Percentiles rank a stretch among this genome's conserved stretches.
Evolutionary conservation across 2,797 vertebrate genomes (phyloP).

Genomic region (Kryptopterus vitreolus): DNA sequence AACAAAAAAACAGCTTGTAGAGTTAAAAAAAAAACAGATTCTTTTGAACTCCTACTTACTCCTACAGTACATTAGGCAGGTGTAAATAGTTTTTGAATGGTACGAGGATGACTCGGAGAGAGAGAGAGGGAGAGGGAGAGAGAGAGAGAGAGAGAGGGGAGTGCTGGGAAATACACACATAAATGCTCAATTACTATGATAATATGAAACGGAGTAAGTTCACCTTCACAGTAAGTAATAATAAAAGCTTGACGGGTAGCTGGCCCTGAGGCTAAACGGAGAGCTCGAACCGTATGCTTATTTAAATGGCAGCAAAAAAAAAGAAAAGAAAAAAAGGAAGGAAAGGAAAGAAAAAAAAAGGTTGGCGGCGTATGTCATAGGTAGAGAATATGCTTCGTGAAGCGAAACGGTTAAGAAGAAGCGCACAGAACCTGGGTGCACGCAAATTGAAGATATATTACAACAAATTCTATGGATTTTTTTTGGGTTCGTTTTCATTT

Average conservation of each 20-base stretch:
- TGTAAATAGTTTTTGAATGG: slow-evolving; percentile 33
- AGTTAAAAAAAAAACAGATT: neutral
- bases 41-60: neutral
- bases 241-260: slow-evolving; percentile 46
- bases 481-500: neutral
- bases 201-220: slow-evolving; percentile 55
- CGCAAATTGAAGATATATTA: slow-evolving; percentile 30
- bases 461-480: neutral
- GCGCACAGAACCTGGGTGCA: neutral
- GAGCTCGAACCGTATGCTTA: slow-evolving; percentile 42
- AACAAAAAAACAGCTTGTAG: neutral
- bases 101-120: slow-evolving; percentile 33
- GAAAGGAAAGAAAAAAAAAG: slow-evolving; percentile 7
- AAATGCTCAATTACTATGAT: slow-evolving; percentile 57
- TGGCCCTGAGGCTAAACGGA: slow-evolving; percentile 42
- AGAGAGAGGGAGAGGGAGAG: neutral
- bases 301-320: slow-evolving; percentile 54
- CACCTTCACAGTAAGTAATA: slow-evolving; percentile 57
- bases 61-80: slow-evolving; percentile 26
- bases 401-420: slow-evolving; percentile 2
- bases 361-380: slow-evolving; percentile 30
- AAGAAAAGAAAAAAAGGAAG: neutral
- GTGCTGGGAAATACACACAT: slow-evolving; percentile 38
- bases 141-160: neutral
- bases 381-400: slow-evolving; percentile 26